Evolutionary conservation across 2,888 invertebrate genomes (phyloP).

Genomic region (Eudemis profundana): DNA sequence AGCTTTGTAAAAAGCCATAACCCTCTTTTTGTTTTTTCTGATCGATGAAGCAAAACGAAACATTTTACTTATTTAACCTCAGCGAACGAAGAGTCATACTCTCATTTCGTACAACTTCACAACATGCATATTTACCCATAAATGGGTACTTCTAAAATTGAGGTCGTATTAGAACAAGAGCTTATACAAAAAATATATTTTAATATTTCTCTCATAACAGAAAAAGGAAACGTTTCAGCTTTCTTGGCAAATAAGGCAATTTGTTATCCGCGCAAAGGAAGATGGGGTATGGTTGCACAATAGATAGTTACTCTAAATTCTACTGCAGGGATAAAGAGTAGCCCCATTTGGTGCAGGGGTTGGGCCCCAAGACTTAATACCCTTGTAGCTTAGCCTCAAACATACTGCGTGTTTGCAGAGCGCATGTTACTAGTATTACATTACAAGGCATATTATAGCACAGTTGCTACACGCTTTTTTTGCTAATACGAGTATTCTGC

Average conservation of each 20-base stretch:
- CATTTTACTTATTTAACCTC: too few species aligned
- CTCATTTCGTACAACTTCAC: too few species aligned
- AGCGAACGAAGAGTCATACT: too few species aligned
- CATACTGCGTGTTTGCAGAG: not conserved
- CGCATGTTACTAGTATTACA: conserved; percentile 7
- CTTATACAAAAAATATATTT: not conserved
- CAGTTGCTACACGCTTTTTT: not conserved
- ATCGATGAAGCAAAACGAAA: too few species aligned
- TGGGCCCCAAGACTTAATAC: conserved; percentile 11
- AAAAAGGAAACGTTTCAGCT: conserved; percentile 6
- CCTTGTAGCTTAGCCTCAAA: conserved; percentile 6
- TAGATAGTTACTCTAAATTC: conserved; percentile 23
- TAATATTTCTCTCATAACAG: not conserved
- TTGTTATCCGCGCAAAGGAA: conserved; percentile 19
- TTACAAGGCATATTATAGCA: conserved; percentile 11
- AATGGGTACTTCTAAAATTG: too few species aligned
- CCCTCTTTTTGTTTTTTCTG: too few species aligned
- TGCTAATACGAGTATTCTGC: not conserved
- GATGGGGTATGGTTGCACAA: conserved; percentile 22
- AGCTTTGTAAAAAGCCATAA: too few species aligned
- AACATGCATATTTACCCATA: too few species aligned
- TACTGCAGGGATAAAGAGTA: conserved; percentile 12
- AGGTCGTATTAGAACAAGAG: too few species aligned
- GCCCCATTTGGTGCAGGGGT: not conserved
- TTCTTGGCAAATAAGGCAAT: conserved; percentile 29